These are phyloP conservation scores for Sinhomidia bicolor DNA, from an alignment of 2,888 invertebrate genomes.

Conservation along the genomic window DNA sequence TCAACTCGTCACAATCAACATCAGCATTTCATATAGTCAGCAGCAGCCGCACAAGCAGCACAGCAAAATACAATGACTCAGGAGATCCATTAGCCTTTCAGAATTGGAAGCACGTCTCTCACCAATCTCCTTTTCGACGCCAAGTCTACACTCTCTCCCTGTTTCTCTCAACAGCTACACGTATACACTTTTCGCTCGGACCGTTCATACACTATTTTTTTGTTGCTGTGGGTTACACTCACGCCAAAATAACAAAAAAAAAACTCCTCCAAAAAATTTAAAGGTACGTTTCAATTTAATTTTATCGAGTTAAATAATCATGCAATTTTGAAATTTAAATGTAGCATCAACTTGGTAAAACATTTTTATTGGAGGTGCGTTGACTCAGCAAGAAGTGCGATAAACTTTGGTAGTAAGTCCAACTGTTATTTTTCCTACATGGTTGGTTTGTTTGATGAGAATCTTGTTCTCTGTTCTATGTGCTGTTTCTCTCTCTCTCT, in stretches of 20 bases:
- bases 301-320: too few relatives aligned
- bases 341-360: background rate
- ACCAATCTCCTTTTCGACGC: background rate
- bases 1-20: too few relatives aligned
- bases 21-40: too few relatives aligned
- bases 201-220: background rate
- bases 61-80: conserved; percentile 53
- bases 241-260: too few relatives aligned
- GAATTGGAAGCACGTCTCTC: conserved; percentile 36
- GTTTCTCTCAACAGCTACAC: background rate
- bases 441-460: background rate
- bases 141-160: background rate
- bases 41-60: too few relatives aligned
- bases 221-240: background rate
- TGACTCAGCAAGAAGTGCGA: conserved; percentile 67
- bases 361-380: conserved; percentile 43
- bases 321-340: too few relatives aligned
- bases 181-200: background rate
- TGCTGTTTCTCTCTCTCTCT: too few relatives aligned
- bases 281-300: background rate
- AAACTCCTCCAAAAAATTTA: too few relatives aligned
- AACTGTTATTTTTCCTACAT: background rate
- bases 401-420: conserved; percentile 33
- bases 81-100: conserved; percentile 52
- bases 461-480: too few relatives aligned